Evolutionary conservation across 2,797 vertebrate genomes (phyloP).

Genomic region (Danio kyathit): DNA sequence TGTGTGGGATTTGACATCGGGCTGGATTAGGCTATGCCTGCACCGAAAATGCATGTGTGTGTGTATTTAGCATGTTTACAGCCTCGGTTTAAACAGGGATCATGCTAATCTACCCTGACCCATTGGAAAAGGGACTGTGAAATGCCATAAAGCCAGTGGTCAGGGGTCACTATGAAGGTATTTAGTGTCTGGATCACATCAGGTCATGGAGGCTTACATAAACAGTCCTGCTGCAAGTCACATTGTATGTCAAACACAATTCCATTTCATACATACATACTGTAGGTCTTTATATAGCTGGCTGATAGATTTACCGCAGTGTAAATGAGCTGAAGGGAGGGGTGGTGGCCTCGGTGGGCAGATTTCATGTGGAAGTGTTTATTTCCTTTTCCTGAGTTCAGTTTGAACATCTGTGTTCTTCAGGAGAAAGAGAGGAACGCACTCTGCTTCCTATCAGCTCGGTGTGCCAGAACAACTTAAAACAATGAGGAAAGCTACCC

Average conservation of each 20-base stretch:
- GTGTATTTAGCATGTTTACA: slow-evolving; percentile 31
- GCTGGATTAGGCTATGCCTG: slow-evolving; percentile 39
- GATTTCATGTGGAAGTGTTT: slow-evolving; percentile 75
- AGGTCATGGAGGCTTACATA: not conserved
- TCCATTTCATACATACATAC: slow-evolving; percentile 40
- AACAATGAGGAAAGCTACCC: slow-evolving; percentile 26
- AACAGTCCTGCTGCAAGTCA: not conserved
- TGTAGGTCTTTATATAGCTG: slow-evolving; percentile 6
- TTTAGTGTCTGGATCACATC: slow-evolving; percentile 48
- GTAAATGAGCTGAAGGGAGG: slow-evolving; percentile 47
- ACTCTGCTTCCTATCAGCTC: slow-evolving; percentile 62
- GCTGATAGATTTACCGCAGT: slow-evolving; percentile 62
- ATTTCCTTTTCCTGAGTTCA: slow-evolving; percentile 74
- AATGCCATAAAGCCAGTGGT: slow-evolving; percentile 40
- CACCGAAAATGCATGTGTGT: slow-evolving; percentile 11
- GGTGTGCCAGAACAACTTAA: slow-evolving; percentile 6
- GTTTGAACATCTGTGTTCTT: slow-evolving; percentile 67
- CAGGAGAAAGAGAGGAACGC: slow-evolving; percentile 62
- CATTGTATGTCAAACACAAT: slow-evolving; percentile 11
- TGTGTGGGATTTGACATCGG: slow-evolving; percentile 38
- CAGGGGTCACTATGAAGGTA: slow-evolving; percentile 43
- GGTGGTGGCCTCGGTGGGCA: slow-evolving; percentile 54
- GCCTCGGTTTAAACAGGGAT: slow-evolving; percentile 54
- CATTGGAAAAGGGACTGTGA: slow-evolving; percentile 15
- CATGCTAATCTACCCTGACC: slow-evolving; percentile 33